Evolutionary conservation across 2,888 invertebrate species (phyloP), one percentile per base, ranked within the genome.

Genomic region (Schizaphis graminum): DNA sequence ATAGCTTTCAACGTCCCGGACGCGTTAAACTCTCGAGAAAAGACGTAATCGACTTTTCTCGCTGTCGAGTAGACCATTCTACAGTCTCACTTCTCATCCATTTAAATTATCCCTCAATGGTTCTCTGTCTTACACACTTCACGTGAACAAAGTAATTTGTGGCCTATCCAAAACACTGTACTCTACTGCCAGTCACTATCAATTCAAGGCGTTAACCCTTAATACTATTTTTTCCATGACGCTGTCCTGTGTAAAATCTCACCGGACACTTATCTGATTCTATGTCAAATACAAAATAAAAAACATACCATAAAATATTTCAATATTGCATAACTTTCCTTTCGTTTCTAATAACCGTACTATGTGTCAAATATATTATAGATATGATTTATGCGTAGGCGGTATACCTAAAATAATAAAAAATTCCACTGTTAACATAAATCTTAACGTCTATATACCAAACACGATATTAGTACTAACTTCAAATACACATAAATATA

Each of bases 1-100:
- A 88, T 53, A 35, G 53, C 87, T 49, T n/a, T 16, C 53, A 77
- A 53, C 87, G 24, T 88, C 35, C 35, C 87, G 21, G 87, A 24
- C 53, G n/a, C 77, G 77, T 88, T 88, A 88, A 88, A 35, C 87
- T 35, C 53, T 88, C 21, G n/a, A n/a, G 87, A n/a, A 88, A n/a
- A 53, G 21, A 53, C 87, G n/a, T 88, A 88, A 88, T 88, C 35
- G 53, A 88, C 53, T 53, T 88, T 88, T 53, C 53, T 88, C 87
- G n/a, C 53, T 53, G 21, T 21, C 21, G 87, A 88, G 53, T 53
- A 77, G 53, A 53, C 53, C 24, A 21, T 88, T 88, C 53, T 35
- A n/a, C 53, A 16, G 10, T 88, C 53, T 88, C 87, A 24, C 53
- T 53, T 35, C 21, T 88, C 53, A 24, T 77, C 77, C 35, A 77